Percentiles rank a stretch among this genome's conserved stretches.
Evolutionary conservation across 2,888 invertebrate species (phyloP).

Genomic region (Lochmaea crataegi): DNA sequence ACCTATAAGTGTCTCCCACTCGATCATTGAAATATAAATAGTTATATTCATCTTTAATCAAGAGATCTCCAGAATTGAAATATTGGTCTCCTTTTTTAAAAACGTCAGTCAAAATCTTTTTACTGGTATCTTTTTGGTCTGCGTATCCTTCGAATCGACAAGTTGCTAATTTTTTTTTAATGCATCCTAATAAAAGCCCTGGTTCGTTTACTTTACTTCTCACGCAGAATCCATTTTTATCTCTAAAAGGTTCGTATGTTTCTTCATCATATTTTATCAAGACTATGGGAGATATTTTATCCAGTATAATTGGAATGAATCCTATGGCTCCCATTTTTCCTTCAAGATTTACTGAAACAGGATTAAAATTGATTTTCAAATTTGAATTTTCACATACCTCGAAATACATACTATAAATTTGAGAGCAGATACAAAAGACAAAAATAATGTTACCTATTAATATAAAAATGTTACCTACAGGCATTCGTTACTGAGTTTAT

Average conservation of each 20-base stretch:
- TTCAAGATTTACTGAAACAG: conserved; percentile 85
- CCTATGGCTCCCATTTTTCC: conserved; percentile 92
- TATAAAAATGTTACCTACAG: no score
- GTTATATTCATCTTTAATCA: conserved; percentile 90
- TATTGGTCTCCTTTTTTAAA: conserved; percentile 87
- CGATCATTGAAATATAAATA: conserved; percentile 94
- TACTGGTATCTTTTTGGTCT: conserved; percentile 74
- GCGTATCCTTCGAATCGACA: conserved; percentile 79
- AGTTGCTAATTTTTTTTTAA: conserved; percentile 66
- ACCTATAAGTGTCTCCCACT: conserved; percentile 75
- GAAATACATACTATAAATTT: no score
- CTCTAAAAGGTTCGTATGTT: conserved; percentile 79
- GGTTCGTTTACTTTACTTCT: conserved; percentile 86
- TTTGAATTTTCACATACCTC: no score
- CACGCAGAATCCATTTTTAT: conserved; percentile 78
- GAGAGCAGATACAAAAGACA: no score
- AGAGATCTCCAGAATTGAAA: conserved; percentile 92
- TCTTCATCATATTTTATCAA: conserved; percentile 75
- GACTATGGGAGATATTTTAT: conserved; percentile 73
- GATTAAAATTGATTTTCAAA: not conserved
- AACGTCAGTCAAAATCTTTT: conserved; percentile 78
- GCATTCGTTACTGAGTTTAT: no score
- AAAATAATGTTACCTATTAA: no score
- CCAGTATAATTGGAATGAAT: conserved; percentile 78
- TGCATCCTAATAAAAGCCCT: conserved; percentile 85